phyloP scores from a whole-genome alignment of 2,888 invertebrate species.

The Leptopterna dolabrata region DNA sequence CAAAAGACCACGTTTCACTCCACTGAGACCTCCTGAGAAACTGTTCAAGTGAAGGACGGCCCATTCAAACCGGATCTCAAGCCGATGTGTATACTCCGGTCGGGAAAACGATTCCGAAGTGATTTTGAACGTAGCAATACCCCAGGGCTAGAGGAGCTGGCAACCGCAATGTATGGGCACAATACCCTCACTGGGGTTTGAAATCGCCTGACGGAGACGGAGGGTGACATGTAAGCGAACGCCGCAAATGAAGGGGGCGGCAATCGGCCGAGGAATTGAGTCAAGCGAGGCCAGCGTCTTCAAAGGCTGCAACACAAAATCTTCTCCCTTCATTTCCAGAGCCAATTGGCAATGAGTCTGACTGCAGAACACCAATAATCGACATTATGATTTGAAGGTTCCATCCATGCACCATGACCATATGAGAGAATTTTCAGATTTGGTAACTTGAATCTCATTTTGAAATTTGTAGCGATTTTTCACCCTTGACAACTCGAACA shows the following conservation, averaged over 20 bases:
- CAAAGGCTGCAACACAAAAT: not conserved
- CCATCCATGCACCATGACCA: no score
- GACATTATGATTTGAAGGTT: no score
- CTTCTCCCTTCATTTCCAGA: not conserved
- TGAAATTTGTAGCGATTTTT: no score
- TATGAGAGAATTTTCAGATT: no score
- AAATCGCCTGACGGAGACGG: slow-evolving; percentile 11
- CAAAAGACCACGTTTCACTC: not conserved
- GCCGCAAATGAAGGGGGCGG: slow-evolving; percentile 11
- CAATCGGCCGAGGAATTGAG: slow-evolving; percentile 23
- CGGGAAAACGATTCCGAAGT: slow-evolving; percentile 1
- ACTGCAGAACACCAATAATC: not conserved
- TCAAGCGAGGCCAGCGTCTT: not conserved
- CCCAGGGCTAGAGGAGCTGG: not conserved
- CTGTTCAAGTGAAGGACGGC: slow-evolving; percentile 4
- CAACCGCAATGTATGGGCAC: not conserved
- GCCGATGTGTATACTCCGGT: not conserved
- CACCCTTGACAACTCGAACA: no score
- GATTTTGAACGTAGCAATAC: slow-evolving; percentile 30
- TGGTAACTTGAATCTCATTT: no score
- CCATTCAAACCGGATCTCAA: not conserved
- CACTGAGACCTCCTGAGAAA: not conserved
- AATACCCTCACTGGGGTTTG: not conserved
- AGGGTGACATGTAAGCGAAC: slow-evolving; percentile 19
- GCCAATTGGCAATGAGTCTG: not conserved